These are phyloP conservation scores for Hemicordylus capensis DNA, from an alignment of 2,113 vertebrate species.

Conservation along the genomic window DNA sequence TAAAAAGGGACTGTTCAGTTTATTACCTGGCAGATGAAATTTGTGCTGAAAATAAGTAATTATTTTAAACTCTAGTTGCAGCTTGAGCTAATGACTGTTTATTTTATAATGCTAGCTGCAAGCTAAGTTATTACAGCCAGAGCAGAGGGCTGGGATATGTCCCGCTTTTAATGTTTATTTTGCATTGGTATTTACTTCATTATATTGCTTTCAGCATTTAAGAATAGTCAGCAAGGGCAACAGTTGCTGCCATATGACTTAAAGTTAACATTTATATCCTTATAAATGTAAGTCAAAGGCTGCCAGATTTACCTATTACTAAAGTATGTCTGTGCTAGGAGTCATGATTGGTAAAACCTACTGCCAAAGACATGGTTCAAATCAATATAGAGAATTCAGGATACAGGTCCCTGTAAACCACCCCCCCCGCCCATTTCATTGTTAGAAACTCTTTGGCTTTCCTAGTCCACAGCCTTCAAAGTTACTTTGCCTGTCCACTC, in stretches of 20 bases:
- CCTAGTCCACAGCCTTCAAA: not conserved
- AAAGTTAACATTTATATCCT: not conserved
- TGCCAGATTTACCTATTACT: not conserved
- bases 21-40: not conserved
- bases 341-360: too few relatives aligned
- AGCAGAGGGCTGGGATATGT: not conserved
- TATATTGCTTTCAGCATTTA: constrained; percentile 35
- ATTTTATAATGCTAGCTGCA: constrained; percentile 2
- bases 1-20: not conserved
- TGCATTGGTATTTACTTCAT: constrained; percentile 24
- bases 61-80: not conserved
- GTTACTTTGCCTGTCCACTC: not conserved
- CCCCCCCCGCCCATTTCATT: not conserved
- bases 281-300: constrained; percentile 23
- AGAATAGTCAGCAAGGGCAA: constrained; percentile 1
- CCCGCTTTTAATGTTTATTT: constrained; percentile 38
- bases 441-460: too few relatives aligned
- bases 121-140: not conserved
- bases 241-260: constrained; percentile 14
- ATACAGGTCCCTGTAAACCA: not conserved
- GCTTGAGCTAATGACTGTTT: not conserved
- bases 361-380: not conserved
- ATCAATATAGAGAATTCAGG: not conserved
- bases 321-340: not conserved
- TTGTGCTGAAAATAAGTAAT: not conserved